A percentile compares a stretch with the other conserved stretches of the same genome.
phyloP scores from a whole-genome alignment of 2,113 vertebrate genomes.

The Triplophysa rosa region DNA sequence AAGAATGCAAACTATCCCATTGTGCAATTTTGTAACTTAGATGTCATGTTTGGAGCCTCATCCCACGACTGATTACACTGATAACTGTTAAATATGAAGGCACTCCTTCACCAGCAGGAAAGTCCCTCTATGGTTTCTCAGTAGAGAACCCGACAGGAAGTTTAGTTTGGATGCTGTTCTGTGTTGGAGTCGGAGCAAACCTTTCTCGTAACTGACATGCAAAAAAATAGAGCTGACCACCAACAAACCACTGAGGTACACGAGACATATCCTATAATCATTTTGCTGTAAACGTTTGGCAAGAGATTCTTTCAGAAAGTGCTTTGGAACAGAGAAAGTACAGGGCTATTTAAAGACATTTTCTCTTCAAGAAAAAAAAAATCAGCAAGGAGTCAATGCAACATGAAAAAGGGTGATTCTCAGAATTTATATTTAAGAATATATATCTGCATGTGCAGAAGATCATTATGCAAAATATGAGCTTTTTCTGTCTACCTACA shows the following conservation, averaged over 20 bases:
- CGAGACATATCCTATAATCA: not conserved
- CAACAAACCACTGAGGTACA: not conserved
- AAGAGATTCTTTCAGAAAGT: not conserved
- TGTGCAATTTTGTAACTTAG: not conserved
- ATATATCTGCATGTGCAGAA: no score
- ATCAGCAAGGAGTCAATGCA: no score
- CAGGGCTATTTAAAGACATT: no score
- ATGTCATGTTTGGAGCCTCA: not conserved
- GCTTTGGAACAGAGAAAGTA: not conserved
- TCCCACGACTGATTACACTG: not conserved
- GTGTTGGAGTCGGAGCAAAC: not conserved
- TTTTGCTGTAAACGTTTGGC: not conserved
- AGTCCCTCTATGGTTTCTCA: not conserved
- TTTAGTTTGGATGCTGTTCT: not conserved
- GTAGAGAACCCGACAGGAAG: not conserved
- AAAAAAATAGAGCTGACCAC: not conserved
- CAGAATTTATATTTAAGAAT: no score
- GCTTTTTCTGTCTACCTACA: no score
- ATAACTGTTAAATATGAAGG: not conserved
- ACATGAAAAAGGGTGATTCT: no score
- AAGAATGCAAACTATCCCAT: no score
- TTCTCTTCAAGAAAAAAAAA: no score
- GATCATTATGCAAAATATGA: no score
- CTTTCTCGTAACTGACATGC: not conserved
- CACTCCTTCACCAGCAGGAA: not conserved